Evolutionary conservation across 92 coral and sea anemone species (phyloP).

Genomic region (Ricordea florida): DNA sequence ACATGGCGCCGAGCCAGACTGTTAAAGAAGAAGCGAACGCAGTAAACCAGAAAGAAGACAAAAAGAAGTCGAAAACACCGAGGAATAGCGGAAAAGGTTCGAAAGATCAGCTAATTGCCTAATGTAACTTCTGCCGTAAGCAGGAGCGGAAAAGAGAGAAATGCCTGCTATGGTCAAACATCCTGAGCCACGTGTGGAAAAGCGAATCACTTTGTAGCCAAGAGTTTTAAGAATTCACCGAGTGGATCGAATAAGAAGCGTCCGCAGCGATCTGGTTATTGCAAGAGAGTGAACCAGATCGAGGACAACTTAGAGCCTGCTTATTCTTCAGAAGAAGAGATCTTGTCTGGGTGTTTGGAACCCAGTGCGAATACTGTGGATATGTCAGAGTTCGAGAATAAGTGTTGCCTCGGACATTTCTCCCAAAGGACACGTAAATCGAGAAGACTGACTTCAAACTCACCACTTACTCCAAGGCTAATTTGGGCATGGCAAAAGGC

Average conservation of each 20-base stretch:
- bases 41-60: neutral
- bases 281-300: neutral
- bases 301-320: neutral
- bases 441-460: neutral
- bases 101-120: no score
- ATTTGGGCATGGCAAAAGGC: neutral
- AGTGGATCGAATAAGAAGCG: no score
- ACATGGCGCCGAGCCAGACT: no score
- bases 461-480: neutral
- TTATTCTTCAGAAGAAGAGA: no score
- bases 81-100: neutral
- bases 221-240: no score
- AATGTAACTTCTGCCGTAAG: conserved; percentile 23
- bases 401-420: neutral
- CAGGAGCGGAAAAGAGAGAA: conserved; percentile 7
- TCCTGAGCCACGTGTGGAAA: no score
- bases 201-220: no score
- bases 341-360: neutral
- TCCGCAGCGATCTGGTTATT: no score
- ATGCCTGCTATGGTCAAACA: no score
- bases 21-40: no score
- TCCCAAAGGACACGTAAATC: neutral
- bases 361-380: no score
- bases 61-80: neutral
- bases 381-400: neutral